A percentile compares a stretch with the other conserved stretches of the same genome.
Conservation (phyloP, 2,888 invertebrate genomes). For the Drosophila kambysellisi region DNA sequence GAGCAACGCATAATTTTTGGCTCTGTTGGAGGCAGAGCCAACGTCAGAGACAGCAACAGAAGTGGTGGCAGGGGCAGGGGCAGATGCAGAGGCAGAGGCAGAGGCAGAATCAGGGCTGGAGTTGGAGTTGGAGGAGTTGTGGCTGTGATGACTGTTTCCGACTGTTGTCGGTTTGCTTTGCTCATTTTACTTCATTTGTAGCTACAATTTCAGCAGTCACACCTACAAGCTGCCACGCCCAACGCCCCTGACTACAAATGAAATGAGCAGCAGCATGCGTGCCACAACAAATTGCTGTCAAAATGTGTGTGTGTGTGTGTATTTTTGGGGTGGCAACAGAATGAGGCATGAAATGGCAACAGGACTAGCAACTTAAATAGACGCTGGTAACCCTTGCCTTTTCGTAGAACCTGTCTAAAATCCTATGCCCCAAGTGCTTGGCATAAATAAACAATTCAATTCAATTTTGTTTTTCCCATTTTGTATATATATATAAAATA, state of each 20-base stretch:
- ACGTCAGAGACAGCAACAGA: not conserved
- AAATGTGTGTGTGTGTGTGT: slow-evolving; percentile 1
- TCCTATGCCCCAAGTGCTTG: slow-evolving; percentile 65
- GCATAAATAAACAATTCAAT: slow-evolving; percentile 82
- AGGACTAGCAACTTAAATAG: slow-evolving; percentile 31
- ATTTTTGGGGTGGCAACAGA: not conserved
- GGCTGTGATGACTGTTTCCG: slow-evolving; percentile 42
- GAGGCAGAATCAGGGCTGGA: not conserved
- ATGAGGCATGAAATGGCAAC: slow-evolving; percentile 17
- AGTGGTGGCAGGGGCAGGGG: not conserved
- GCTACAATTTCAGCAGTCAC: slow-evolving; percentile 70
- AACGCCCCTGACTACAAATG: slow-evolving; percentile 44
- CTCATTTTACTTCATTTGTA: slow-evolving; percentile 73
- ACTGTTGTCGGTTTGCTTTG: slow-evolving; percentile 43
- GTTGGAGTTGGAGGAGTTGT: slow-evolving; percentile 10
- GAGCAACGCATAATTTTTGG: slow-evolving; percentile 50
- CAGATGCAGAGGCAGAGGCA: not conserved
- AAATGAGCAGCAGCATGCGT: slow-evolving; percentile 67
- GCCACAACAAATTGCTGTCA: slow-evolving; percentile 75
- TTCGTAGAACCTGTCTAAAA: slow-evolving; percentile 37
- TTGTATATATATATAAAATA: slow-evolving; percentile 6
- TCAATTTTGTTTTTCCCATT: slow-evolving; percentile 57
- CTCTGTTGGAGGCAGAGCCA: slow-evolving; percentile 1
- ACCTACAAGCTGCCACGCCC: slow-evolving; percentile 59
- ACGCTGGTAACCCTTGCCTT: slow-evolving; percentile 43